Conservation (phyloP, 2,797 vertebrate species). For the Amblyraja radiata region DNA sequence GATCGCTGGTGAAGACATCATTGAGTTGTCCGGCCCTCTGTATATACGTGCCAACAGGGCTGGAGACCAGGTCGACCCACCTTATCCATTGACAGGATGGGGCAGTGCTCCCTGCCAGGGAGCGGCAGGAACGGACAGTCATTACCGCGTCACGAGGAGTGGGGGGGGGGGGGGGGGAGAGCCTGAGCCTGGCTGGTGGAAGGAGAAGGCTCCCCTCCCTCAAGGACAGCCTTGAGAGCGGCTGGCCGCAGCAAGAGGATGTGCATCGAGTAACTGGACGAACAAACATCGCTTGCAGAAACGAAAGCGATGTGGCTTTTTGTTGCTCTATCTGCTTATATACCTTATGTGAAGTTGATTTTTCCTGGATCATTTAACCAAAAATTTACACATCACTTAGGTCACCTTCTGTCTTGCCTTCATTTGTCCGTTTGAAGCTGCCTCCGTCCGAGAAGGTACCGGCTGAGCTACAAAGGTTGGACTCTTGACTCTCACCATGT, state of each 20-base stretch:
- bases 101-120: too few species aligned
- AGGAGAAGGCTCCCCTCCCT: neutral
- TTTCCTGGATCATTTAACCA: slow-evolving; percentile 26
- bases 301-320: neutral
- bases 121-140: neutral
- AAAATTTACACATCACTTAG: neutral
- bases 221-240: neutral
- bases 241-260: neutral
- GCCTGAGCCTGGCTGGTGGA: neutral
- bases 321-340: neutral
- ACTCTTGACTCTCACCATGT: neutral
- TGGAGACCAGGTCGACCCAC: neutral
- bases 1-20: neutral
- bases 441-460: neutral
- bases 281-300: neutral
- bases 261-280: neutral
- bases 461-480: neutral
- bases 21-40: neutral
- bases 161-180: too few species aligned
- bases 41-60: neutral
- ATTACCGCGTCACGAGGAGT: too few species aligned
- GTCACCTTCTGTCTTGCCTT: neutral
- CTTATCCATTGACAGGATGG: neutral
- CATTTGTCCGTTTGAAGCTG: neutral
- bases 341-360: slow-evolving; percentile 2